Conservation (phyloP, 1,140 invertebrate species). For the Lysiphlebus fabarum region DNA sequence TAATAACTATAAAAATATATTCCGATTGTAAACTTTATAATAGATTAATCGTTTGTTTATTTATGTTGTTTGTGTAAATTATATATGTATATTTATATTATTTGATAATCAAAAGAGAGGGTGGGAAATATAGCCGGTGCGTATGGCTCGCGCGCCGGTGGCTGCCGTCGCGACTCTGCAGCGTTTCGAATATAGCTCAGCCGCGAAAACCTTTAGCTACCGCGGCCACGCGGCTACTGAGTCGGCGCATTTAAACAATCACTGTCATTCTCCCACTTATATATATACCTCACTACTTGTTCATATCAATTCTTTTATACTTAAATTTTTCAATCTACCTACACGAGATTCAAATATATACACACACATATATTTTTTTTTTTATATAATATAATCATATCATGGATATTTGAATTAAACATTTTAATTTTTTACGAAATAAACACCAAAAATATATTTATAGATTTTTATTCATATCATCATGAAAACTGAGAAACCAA, state of each 20-base stretch:
- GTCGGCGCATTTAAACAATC: constrained; percentile 48
- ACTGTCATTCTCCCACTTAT: constrained; percentile 17
- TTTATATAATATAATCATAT: too few species aligned
- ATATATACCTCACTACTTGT: constrained; percentile 4
- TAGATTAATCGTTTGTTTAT: background rate
- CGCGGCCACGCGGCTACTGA: constrained; percentile 52
- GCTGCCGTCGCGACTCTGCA: constrained; percentile 55
- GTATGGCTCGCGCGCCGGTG: constrained; percentile 48
- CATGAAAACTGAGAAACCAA: background rate
- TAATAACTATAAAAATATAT: too few species aligned
- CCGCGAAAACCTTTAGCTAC: constrained; percentile 48
- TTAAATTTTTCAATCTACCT: background rate
- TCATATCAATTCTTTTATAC: constrained; percentile 21
- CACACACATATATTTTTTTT: too few species aligned
- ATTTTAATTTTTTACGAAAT: too few species aligned
- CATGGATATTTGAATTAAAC: too few species aligned
- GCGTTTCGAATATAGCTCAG: constrained; percentile 39
- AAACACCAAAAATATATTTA: too few species aligned
- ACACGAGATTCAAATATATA: too few species aligned
- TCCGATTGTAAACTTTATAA: too few species aligned
- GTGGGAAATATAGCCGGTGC: constrained; percentile 30
- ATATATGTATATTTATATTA: constrained; percentile 2
- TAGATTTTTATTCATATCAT: too few species aligned
- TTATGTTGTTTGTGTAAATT: background rate
- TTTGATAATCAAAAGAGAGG: constrained; percentile 7